These are phyloP conservation scores for Ctenodactylus gundi DNA, from an alignment of 2,113 vertebrate species.

Conservation along the genomic window DNA sequence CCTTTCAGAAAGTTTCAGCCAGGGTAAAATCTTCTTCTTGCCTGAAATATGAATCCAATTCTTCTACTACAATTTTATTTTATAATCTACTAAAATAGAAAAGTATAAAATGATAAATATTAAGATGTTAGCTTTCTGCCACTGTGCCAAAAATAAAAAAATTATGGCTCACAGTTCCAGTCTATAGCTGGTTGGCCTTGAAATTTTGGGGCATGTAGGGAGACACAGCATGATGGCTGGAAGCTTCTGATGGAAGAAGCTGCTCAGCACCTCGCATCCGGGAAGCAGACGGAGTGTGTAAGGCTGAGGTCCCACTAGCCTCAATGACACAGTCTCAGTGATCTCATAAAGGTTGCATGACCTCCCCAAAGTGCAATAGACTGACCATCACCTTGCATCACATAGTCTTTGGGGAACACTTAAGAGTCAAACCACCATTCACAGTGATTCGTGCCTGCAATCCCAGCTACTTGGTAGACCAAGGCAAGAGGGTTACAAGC, in stretches of 20 bases:
- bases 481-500: background rate
- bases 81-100: background rate
- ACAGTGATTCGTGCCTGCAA: background rate
- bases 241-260: background rate
- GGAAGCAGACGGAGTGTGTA: background rate
- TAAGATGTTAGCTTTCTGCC: background rate
- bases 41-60: background rate
- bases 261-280: no score
- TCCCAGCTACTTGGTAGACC: background rate
- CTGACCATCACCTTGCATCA: background rate
- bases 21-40: background rate
- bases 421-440: background rate
- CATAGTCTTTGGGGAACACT: background rate
- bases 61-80: background rate
- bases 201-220: background rate
- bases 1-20: background rate
- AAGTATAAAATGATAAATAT: background rate
- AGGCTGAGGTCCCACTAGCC: background rate
- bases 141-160: background rate
- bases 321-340: background rate
- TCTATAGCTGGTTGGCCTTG: background rate
- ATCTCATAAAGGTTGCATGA: background rate
- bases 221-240: background rate
- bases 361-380: background rate
- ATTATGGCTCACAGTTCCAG: background rate